A percentile compares a stretch with the other conserved stretches of the same genome.
Conservation (phyloP, 2,888 invertebrate genomes). For the Alloscopus bannaensis region DNA sequence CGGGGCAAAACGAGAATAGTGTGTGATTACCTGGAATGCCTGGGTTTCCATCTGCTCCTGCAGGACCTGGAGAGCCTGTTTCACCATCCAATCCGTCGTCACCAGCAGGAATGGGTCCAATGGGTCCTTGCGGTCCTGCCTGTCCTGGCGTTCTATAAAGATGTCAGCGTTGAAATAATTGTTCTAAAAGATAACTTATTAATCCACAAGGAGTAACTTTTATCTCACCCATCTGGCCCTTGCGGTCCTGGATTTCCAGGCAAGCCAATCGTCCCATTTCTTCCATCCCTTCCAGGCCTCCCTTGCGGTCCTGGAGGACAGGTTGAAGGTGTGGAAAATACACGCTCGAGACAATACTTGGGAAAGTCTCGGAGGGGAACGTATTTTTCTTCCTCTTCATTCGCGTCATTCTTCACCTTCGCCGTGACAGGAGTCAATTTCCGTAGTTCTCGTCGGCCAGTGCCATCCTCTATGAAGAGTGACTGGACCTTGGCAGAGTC, state of each 20-base stretch:
- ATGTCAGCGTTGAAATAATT: background rate
- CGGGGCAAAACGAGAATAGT: background rate
- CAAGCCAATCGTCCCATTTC: constrained; percentile 27
- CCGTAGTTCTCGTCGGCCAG: constrained; percentile 38
- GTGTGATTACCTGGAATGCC: background rate
- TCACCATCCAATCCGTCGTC: constrained; percentile 4
- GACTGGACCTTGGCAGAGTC: constrained; percentile 36
- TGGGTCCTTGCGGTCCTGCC: constrained; percentile 20
- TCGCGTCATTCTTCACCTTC: constrained; percentile 15
- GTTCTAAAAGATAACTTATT: background rate
- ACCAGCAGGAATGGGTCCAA: background rate
- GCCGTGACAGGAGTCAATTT: constrained; percentile 36
- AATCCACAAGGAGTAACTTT: background rate
- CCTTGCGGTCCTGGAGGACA: constrained; percentile 61
- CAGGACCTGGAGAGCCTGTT: constrained; percentile 12
- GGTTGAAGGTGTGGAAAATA: constrained; percentile 20
- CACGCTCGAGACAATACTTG: constrained; percentile 44
- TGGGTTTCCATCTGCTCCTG: constrained; percentile 13
- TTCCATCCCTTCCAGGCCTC: constrained; percentile 17
- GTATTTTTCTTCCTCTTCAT: constrained; percentile 41
- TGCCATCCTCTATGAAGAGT: constrained; percentile 48
- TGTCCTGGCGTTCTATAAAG: constrained; percentile 1
- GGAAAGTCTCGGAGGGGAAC: constrained; percentile 47
- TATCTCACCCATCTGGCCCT: constrained; percentile 23
- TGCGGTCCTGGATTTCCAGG: constrained; percentile 28